phyloP scores from a whole-genome alignment of 2,113 vertebrate species.

The Etia nguti region DNA sequence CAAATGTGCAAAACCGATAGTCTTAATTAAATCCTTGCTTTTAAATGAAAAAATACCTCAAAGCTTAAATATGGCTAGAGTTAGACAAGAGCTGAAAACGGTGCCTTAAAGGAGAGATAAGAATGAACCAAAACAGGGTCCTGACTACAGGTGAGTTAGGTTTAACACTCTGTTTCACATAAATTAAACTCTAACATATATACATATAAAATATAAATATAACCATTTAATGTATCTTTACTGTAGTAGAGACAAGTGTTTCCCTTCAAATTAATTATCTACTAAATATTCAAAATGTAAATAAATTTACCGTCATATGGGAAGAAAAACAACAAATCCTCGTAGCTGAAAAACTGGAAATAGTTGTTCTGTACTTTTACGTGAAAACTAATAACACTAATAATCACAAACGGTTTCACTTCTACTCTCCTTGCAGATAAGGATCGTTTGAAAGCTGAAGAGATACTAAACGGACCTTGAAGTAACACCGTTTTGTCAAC shows the following conservation, averaged over 20 bases:
- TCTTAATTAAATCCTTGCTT: background rate
- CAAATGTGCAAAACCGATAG: accelerated
- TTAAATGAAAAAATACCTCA: background rate
- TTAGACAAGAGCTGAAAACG: background rate
- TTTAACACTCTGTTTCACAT: background rate
- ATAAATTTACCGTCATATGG: background rate
- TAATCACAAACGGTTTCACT: background rate
- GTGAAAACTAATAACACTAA: background rate
- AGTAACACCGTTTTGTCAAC: background rate
- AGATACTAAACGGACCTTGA: background rate
- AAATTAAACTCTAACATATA: background rate
- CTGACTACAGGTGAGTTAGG: background rate
- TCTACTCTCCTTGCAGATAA: background rate
- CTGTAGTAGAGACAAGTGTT: background rate
- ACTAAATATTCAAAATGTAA: background rate
- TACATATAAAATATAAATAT: background rate
- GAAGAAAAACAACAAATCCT: background rate
- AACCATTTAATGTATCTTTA: background rate
- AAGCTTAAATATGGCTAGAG: background rate
- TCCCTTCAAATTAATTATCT: background rate
- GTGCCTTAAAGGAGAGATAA: accelerated
- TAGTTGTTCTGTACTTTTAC: background rate
- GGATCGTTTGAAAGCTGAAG: background rate
- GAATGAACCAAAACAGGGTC: background rate
- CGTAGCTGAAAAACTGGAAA: background rate